These are phyloP conservation scores for Patagioenas fasciata DNA, from an alignment of 2,113 vertebrate species.

Conservation along the genomic window DNA sequence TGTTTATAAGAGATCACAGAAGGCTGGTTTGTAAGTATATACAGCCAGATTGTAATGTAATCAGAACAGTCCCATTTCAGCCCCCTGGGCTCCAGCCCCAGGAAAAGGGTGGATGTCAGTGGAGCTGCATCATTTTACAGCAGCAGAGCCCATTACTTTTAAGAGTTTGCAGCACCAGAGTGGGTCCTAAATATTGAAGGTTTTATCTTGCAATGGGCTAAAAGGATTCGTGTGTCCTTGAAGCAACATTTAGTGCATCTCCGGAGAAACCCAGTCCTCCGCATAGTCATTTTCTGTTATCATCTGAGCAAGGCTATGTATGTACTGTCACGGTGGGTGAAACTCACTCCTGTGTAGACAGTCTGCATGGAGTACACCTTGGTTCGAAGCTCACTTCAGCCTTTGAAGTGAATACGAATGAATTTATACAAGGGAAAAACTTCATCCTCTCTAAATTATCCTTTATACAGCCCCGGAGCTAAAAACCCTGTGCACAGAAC, in stretches of 20 bases:
- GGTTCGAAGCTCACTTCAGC: neutral
- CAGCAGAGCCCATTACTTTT: neutral
- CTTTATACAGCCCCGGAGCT: neutral
- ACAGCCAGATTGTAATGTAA: neutral
- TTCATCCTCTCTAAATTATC: neutral
- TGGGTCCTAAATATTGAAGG: slow-evolving; percentile 42
- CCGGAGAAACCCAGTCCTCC: neutral
- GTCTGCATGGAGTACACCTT: neutral
- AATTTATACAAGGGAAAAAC: neutral
- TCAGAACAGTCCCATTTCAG: neutral
- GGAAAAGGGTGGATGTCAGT: neutral
- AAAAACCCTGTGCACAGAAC: neutral
- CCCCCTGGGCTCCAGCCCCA: neutral
- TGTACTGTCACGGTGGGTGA: neutral
- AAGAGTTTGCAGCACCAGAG: neutral
- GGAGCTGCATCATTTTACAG: neutral
- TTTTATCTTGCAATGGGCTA: slow-evolving; percentile 17
- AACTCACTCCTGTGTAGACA: neutral
- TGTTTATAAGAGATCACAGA: neutral
- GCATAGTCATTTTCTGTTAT: slow-evolving; percentile 25
- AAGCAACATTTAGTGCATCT: slow-evolving; percentile 26
- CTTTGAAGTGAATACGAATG: neutral
- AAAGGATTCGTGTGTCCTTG: slow-evolving; percentile 23
- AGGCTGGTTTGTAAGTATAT: neutral
- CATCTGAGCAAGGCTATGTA: neutral